Conservation (phyloP, 2,797 vertebrate genomes). For the Lateolabrax maculatus region DNA sequence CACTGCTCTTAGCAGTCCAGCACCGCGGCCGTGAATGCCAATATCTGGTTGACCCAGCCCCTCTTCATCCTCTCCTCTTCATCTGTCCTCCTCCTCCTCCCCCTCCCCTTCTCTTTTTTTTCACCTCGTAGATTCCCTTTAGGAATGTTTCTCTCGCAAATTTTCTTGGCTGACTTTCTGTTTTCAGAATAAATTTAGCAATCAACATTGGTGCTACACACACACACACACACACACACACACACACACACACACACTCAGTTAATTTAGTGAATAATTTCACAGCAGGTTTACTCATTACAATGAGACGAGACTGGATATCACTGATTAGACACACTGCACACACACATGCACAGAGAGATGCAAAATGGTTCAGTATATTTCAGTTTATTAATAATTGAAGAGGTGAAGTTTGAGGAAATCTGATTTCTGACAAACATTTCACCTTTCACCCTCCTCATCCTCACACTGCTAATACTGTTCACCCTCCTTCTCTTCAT, state of each 20-base stretch:
- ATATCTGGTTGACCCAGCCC: too few relatives aligned
- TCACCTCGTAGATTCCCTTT: too few relatives aligned
- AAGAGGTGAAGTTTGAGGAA: conserved; percentile 2
- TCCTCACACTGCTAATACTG: too few relatives aligned
- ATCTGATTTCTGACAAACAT: conserved; percentile 12
- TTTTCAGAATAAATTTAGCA: conserved; percentile 35
- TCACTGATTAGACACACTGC: conserved; percentile 19
- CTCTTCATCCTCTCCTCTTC: too few relatives aligned
- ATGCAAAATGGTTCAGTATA: not conserved
- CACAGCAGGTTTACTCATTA: conserved; percentile 22
- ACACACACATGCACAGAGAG: not conserved
- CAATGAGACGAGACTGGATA: conserved; percentile 8
- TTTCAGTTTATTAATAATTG: conserved; percentile 14
- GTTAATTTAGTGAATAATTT: conserved; percentile 25
- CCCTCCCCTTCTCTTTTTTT: too few relatives aligned
- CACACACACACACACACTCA: not conserved
- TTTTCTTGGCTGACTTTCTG: conserved; percentile 27
- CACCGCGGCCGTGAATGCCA: too few relatives aligned
- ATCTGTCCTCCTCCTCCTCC: too few relatives aligned
- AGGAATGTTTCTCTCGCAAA: too few relatives aligned
- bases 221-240: not conserved
- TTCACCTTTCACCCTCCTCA: not conserved
- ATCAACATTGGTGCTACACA: not conserved
- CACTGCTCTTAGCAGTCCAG: too few relatives aligned
- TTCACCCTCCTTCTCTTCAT: not conserved